Conservation (phyloP, 2,888 invertebrate species). For the Cataglyphis albicans region DNA sequence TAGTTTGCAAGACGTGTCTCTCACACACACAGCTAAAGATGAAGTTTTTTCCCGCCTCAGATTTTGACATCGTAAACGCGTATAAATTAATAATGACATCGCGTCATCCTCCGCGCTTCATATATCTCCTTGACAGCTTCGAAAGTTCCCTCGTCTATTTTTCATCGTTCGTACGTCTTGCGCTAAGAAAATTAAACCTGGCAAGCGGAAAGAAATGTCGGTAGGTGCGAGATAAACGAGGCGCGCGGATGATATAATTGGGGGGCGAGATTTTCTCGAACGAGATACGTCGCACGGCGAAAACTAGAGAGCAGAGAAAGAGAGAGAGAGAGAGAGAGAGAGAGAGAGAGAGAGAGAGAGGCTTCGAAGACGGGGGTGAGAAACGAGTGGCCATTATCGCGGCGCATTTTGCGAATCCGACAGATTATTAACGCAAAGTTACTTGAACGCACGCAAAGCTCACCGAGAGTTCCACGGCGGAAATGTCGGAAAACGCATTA, state of each 20-base stretch:
- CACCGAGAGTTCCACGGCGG: slow-evolving; percentile 19
- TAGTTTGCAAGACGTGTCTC: not conserved
- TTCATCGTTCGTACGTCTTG: slow-evolving; percentile 19
- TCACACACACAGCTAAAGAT: not conserved
- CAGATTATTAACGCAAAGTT: slow-evolving; percentile 48
- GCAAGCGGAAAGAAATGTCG: slow-evolving; percentile 31
- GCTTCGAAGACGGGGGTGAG: slow-evolving; percentile 40
- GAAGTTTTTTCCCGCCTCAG: not conserved
- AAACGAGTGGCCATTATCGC: slow-evolving; percentile 40
- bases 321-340: not conserved
- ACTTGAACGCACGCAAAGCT: slow-evolving; percentile 39
- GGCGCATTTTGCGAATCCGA: slow-evolving; percentile 33
- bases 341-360: not conserved
- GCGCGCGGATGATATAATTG: slow-evolving; percentile 43
- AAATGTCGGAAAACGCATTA: slow-evolving; percentile 49
- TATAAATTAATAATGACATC: slow-evolving; percentile 33
- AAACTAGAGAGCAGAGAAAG: slow-evolving; percentile 1
- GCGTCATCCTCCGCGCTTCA: slow-evolving; percentile 26
- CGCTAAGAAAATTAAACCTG: slow-evolving; percentile 45
- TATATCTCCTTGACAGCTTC: slow-evolving; percentile 33
- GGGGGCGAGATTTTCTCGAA: not conserved
- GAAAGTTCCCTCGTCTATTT: slow-evolving; percentile 30
- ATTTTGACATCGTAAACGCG: not conserved
- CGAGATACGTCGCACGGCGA: slow-evolving; percentile 15
- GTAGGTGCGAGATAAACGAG: slow-evolving; percentile 48